Conservation (phyloP, 2,888 invertebrate genomes). For the Conchocele bisecta region DNA sequence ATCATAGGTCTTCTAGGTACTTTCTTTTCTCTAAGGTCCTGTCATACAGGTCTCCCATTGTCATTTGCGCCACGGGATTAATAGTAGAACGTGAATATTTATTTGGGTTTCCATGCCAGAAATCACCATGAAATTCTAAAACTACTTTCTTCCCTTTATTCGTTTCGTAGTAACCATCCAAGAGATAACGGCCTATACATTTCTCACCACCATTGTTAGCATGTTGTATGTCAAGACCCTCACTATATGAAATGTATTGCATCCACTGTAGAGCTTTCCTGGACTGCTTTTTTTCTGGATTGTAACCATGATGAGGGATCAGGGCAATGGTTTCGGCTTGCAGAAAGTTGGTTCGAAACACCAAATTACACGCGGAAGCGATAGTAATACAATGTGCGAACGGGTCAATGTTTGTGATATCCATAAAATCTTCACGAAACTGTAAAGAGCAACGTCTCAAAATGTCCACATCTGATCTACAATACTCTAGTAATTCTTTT, state of each 20-base stretch:
- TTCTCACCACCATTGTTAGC: constrained; percentile 24
- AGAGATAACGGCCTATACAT: constrained; percentile 20
- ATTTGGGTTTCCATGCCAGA: constrained; percentile 35
- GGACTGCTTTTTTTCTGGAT: constrained; percentile 21
- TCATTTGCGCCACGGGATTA: constrained; percentile 30
- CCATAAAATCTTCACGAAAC: constrained; percentile 22
- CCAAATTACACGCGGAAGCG: constrained; percentile 22
- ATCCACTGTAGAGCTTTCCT: constrained; percentile 33
- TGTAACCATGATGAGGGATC: constrained; percentile 30
- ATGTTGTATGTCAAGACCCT: constrained; percentile 9
- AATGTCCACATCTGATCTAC: background rate
- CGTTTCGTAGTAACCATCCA: constrained; percentile 14
- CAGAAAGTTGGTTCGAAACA: constrained; percentile 15
- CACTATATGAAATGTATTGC: constrained; percentile 13
- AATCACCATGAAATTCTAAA: constrained; percentile 41
- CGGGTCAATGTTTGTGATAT: constrained; percentile 19
- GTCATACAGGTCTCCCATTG: constrained; percentile 38
- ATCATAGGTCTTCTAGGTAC: constrained; percentile 37
- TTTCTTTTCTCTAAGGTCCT: constrained; percentile 33
- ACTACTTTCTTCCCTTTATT: constrained; percentile 10
- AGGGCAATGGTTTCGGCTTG: constrained; percentile 1
- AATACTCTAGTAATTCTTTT: constrained; percentile 7
- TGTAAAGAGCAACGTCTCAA: constrained; percentile 13
- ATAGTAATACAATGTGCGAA: constrained; percentile 28
- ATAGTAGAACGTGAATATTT: constrained; percentile 23